These are phyloP conservation scores for Eriosoma lanigerum DNA, from an alignment of 1,140 invertebrate genomes.

Conservation along the genomic window DNA sequence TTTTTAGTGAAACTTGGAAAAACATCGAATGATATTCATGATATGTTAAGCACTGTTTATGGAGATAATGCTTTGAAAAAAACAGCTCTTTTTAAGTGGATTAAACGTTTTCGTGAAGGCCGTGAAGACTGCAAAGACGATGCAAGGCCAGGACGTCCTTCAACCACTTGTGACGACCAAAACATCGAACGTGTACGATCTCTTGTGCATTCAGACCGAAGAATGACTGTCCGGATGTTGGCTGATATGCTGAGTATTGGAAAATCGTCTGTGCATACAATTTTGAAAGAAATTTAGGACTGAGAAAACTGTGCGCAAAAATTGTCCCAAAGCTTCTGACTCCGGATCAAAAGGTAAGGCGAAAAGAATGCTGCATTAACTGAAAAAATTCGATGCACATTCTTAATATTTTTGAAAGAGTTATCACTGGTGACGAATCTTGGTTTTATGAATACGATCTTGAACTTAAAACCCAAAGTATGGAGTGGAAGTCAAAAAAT, in stretches of 20 bases:
- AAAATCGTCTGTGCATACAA: background rate
- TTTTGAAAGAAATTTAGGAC: constrained; percentile 15
- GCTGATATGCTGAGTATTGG: background rate
- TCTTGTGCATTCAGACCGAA: background rate
- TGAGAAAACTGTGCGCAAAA: constrained; percentile 28
- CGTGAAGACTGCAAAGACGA: constrained; percentile 48
- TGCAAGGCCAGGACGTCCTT: constrained; percentile 35
- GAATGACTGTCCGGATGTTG: constrained; percentile 12
- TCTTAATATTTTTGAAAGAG: background rate
- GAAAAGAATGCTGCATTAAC: too few species aligned
- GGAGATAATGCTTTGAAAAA: constrained; percentile 31
- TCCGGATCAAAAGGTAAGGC: too few species aligned
- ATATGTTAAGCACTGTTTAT: constrained; percentile 23
- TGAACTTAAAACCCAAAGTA: constrained; percentile 26
- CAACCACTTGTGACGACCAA: background rate
- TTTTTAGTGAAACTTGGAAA: constrained; percentile 37
- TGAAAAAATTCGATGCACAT: too few species aligned
- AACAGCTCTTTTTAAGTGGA: constrained; percentile 51
- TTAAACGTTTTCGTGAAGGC: constrained; percentile 50
- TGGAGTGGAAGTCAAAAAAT: constrained; percentile 31
- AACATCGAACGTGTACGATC: background rate
- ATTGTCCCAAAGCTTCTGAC: constrained; percentile 35
- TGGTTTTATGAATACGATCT: constrained; percentile 33
- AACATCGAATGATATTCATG: constrained; percentile 4
- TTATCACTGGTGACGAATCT: constrained; percentile 25